Evolutionary conservation across 2,888 invertebrate genomes (phyloP).

Genomic region (Portevinia maculata): DNA sequence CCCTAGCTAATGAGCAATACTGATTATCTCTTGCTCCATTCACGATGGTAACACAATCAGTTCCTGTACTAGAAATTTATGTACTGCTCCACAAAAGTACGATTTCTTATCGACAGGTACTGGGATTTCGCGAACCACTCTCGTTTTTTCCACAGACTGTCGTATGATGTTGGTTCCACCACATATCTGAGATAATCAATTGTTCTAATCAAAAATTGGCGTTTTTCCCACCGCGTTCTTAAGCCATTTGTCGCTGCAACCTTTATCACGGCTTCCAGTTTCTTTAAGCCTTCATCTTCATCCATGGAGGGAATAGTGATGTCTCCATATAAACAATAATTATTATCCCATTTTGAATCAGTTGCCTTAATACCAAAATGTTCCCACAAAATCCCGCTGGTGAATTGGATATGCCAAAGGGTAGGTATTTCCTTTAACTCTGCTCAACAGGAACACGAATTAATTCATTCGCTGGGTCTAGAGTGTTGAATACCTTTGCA

Average conservation of each 20-base stretch:
- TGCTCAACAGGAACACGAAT: conserved; percentile 74
- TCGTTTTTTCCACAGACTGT: neutral
- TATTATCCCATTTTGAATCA: no score
- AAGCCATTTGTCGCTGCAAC: no score
- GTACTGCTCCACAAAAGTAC: neutral
- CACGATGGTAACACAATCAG: neutral
- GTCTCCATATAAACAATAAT: conserved; percentile 67
- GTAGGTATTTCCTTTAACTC: conserved; percentile 73
- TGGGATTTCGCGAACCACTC: neutral
- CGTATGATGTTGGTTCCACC: neutral
- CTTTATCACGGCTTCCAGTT: conserved; percentile 27
- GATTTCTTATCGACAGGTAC: neutral
- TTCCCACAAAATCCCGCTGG: conserved; percentile 69
- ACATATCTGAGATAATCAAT: no score
- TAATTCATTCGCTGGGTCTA: conserved; percentile 75
- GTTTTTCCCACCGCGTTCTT: no score
- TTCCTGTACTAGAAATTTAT: neutral
- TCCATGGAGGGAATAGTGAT: conserved; percentile 60
- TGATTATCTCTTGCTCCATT: no score
- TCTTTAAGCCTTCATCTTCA: conserved; percentile 42
- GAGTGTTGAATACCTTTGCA: conserved; percentile 71
- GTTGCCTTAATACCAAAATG: conserved; percentile 14
- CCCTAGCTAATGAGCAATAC: no score
- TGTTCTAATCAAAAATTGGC: no score
- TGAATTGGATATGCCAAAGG: conserved; percentile 74